Conservation (phyloP, 1,140 invertebrate genomes). For the Gonioctena quinquepunctata region DNA sequence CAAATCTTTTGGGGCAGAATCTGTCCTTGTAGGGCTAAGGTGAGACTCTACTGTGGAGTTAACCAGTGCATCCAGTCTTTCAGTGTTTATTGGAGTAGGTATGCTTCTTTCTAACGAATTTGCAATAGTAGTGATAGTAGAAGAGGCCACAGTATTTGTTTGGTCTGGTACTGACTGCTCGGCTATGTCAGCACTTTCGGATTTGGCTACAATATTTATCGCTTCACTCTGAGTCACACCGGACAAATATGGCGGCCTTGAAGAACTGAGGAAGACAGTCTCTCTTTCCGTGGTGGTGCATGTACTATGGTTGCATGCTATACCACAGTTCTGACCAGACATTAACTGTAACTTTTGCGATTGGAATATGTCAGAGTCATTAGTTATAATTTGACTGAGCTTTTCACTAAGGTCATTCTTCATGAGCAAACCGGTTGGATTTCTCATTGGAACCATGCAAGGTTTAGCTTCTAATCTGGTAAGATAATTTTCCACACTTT, state of each 20-base stretch:
- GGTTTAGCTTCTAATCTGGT: slow-evolving; percentile 56
- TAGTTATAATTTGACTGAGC: slow-evolving; percentile 10
- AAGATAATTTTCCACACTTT: slow-evolving; percentile 65
- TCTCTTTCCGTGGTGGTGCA: slow-evolving; percentile 15
- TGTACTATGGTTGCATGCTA: not conserved
- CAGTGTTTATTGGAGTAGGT: slow-evolving; percentile 53
- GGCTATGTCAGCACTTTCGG: slow-evolving; percentile 59
- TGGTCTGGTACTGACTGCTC: slow-evolving; percentile 53
- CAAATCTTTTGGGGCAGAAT: slow-evolving; percentile 25
- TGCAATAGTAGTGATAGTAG: slow-evolving; percentile 51
- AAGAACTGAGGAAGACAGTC: slow-evolving; percentile 29
- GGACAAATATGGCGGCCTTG: slow-evolving; percentile 27
- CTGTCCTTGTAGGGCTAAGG: slow-evolving; percentile 10
- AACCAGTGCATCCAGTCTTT: slow-evolving; percentile 67
- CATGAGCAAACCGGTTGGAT: slow-evolving; percentile 5
- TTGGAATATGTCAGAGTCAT: slow-evolving; percentile 5
- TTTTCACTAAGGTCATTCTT: slow-evolving; percentile 17
- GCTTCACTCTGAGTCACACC: slow-evolving; percentile 23
- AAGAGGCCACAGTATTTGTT: slow-evolving; percentile 54
- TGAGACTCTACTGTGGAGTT: slow-evolving; percentile 67
- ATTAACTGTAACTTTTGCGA: slow-evolving; percentile 1
- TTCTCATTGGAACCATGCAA: slow-evolving; percentile 5
- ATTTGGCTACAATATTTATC: slow-evolving; percentile 41
- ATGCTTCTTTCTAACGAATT: slow-evolving; percentile 58
- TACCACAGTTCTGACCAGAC: not conserved